Conservation (phyloP, 2,113 vertebrate genomes). For the Apodemus sylvaticus region DNA sequence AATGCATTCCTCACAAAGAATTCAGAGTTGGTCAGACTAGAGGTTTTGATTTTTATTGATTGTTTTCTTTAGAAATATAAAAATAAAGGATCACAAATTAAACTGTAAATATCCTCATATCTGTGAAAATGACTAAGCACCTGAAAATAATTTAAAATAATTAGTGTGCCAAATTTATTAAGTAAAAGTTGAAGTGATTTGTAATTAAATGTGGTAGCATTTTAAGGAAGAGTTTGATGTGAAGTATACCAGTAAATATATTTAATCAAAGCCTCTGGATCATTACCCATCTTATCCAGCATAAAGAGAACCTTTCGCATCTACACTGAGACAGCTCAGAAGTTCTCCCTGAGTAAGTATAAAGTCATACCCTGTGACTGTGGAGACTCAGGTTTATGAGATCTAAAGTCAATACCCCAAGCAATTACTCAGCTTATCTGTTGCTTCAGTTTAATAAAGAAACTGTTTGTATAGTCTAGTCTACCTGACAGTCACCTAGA, state of each 20-base stretch:
- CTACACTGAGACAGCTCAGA: neutral
- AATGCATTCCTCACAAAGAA: neutral
- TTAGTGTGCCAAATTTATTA: neutral
- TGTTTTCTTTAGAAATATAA: neutral
- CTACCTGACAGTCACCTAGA: neutral
- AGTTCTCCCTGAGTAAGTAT: neutral
- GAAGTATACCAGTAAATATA: neutral
- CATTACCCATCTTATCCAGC: neutral
- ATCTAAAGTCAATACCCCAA: neutral
- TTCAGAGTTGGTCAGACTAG: neutral
- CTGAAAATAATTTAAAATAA: neutral
- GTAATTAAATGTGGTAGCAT: neutral
- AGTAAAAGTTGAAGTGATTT: neutral
- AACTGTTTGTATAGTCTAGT: neutral
- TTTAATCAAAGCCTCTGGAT: neutral
- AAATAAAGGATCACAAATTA: neutral
- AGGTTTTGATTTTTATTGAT: constrained; percentile 5
- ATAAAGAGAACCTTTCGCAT: neutral
- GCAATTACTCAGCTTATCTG: neutral
- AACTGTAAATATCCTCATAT: neutral
- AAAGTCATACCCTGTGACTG: neutral
- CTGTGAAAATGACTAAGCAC: neutral
- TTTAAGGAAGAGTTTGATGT: neutral
- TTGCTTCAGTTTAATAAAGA: constrained; percentile 10
- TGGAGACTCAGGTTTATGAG: neutral